Evolutionary conservation across 1,140 invertebrate genomes (phyloP), one percentile per base, ranked within the genome.

Genomic region (Pseudomyrmex sp.): DNA sequence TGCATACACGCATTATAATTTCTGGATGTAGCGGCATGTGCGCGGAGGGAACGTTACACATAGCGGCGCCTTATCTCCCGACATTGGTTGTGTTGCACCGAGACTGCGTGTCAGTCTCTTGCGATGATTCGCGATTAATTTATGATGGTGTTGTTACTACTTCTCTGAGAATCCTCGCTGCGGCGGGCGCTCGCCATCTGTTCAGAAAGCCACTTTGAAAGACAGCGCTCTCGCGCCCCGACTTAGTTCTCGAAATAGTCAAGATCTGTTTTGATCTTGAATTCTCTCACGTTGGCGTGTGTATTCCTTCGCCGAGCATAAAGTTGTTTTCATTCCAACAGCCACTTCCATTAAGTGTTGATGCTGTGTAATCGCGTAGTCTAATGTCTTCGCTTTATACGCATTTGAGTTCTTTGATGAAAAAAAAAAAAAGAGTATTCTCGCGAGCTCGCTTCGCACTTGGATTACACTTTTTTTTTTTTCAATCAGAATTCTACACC

Each of bases 61-160:
- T 56, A 82, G 58, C 26, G 35, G 35, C 35, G 35, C 26, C 26
- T 82, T 82, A 82, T 82, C 65, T 84, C 23, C 15, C 8, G 56
- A 46, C 65, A 15, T 77, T 20, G 65, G 13, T 48, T 54, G 56
- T 54, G 56, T 59, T 70, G 75, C 46, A 52, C 20, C 66, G 75
- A 82, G 79, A 82, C 77, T 84, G 73, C 76, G 50, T 63, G 76
- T 72, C 75, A 84, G 50, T 68, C 75, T 35, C 48, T 35, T 35
- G 62, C 65, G 65, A 52, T 48, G 18, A 20, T 20, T 5, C 59
- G 44, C 48, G 50, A 56, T 80, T 80, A 84, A 84, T 84, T 84
- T 84, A 84, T 58, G 61, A 52, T 23, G 15, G 12, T 84, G 52
- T 84, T 82, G 44, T 84, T 84, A n/a, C 23, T 66, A 35, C 23